phyloP scores from a whole-genome alignment of 1,140 invertebrate species.

The Heliconius nattereri region DNA sequence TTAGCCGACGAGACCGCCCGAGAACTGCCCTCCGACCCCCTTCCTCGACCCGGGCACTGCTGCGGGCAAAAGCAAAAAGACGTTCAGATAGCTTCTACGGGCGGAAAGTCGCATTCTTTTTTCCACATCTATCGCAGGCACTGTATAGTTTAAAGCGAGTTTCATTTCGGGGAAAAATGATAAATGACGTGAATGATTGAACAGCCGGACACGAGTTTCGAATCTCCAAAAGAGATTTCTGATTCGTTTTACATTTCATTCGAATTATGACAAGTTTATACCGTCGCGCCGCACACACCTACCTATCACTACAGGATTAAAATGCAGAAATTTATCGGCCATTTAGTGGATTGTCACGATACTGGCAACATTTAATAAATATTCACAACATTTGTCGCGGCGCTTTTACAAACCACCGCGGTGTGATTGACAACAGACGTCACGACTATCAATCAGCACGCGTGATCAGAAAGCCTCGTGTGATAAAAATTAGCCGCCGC shows the following conservation, averaged over 20 bases:
- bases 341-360: conserved; percentile 69
- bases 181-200: conserved; percentile 79
- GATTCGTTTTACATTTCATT: conserved; percentile 60
- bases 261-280: conserved; percentile 51
- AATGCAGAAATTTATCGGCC: conserved; percentile 62
- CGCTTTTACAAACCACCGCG: conserved; percentile 64
- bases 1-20: conserved; percentile 61
- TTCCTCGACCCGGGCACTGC: conserved; percentile 59
- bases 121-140: conserved; percentile 66
- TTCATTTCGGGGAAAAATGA: conserved; percentile 75
- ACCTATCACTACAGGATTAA: conserved; percentile 57
- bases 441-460: conserved; percentile 66
- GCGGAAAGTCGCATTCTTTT: conserved; percentile 63
- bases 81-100: conserved; percentile 68
- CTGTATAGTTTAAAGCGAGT: conserved; percentile 72
- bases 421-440: conserved; percentile 70
- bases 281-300: conserved; percentile 45
- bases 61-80: conserved; percentile 69
- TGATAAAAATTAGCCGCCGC: conserved; percentile 58
- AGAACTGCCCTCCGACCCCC: conserved; percentile 34
- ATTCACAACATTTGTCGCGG: conserved; percentile 67
- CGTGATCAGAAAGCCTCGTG: conserved; percentile 61
- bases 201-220: conserved; percentile 63
- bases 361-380: conserved; percentile 71
- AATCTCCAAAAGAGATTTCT: conserved; percentile 66